Conservation (phyloP, 2,888 invertebrate genomes). For the Nemotelus pantherinus region DNA sequence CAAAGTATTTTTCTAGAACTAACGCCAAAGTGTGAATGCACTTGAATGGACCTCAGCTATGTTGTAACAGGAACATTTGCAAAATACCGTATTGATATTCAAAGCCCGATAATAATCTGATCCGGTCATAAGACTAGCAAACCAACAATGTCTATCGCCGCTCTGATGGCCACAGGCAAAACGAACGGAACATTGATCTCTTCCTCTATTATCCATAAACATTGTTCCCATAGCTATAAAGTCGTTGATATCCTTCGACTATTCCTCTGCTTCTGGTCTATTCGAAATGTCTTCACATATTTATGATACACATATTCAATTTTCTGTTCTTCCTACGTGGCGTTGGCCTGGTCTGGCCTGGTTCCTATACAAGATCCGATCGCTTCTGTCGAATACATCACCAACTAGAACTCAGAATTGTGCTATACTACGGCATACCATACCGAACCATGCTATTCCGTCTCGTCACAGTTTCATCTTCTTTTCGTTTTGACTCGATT, state of each 20-base stretch:
- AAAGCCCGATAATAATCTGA: constrained; percentile 29
- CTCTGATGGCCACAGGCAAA: constrained; percentile 25
- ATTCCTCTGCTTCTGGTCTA: constrained; percentile 2
- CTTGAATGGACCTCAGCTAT: not conserved
- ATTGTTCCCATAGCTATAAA: constrained; percentile 43
- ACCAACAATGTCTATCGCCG: constrained; percentile 6
- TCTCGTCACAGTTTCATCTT: too few relatives aligned
- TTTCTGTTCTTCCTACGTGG: constrained; percentile 11
- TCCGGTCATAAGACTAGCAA: constrained; percentile 10
- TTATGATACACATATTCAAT: constrained; percentile 45
- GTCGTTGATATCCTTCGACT: constrained; percentile 41
- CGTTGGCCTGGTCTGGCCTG: not conserved
- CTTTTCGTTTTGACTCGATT: too few relatives aligned
- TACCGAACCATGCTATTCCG: too few relatives aligned
- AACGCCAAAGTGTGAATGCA: not conserved
- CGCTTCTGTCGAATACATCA: too few relatives aligned
- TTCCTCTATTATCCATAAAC: constrained; percentile 37
- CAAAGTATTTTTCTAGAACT: not conserved
- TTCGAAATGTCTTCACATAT: constrained; percentile 44
- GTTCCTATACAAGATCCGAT: too few relatives aligned
- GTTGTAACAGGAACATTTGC: constrained; percentile 17
- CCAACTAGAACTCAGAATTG: too few relatives aligned
- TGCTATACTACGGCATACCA: too few relatives aligned
- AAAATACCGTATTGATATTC: constrained; percentile 6
- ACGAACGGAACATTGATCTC: constrained; percentile 27